Evolutionary conservation across 30 jellyfish, hydroid and myxozoan species (phyloP), one percentile per base, ranked within the genome.

Genomic region (Mastigias papua): DNA sequence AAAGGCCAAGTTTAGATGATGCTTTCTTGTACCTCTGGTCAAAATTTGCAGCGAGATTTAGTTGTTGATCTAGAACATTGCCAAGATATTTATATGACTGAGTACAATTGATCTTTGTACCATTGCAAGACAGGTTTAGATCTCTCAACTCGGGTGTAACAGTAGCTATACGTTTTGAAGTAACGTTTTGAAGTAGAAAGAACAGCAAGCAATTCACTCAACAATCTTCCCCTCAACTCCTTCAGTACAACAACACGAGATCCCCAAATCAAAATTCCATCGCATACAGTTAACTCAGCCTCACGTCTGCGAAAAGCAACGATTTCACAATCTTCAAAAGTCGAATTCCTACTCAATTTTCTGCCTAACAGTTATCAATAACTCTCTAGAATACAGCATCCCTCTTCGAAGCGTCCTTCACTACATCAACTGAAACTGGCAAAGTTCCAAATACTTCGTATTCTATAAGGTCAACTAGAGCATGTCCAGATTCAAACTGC

Each of bases 401-500:
- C n/a, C n/a, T n/a, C n/a, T n/a, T n/a, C n/a, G n/a, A n/a, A n/a
- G n/a, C 81, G 8, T 74, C 86, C 42, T 54, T 74, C 33, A 54
- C 75, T 37, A 35, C 85, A 33, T 81, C 91, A 81, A 69, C 84
- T 65, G 91, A 81, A 80, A 66, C 91, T 68, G 91, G 84, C 82
- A 81, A 81, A 67, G 91, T 51, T 60, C 91, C 91, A 81, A 81
- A 81, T 84, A 81, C 91, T 37, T 81, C 91, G 50, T 64, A 81
- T 49, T 81, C 91, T 58, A 81, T 77, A 48, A 81, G 73, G 51
- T 81, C 84, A 70, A 69, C 87, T 79, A 83, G 32, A 37, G 93
- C 93, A 69, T 83, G 86, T 48, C 93, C 93, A 83, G 86, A 83
- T 83, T 83, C 93, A 83, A 83, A 70, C 93, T 69, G 93, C 70